Evolutionary conservation across 2,113 vertebrate genomes (phyloP).

Genomic region (Argyrosomus japonicus): DNA sequence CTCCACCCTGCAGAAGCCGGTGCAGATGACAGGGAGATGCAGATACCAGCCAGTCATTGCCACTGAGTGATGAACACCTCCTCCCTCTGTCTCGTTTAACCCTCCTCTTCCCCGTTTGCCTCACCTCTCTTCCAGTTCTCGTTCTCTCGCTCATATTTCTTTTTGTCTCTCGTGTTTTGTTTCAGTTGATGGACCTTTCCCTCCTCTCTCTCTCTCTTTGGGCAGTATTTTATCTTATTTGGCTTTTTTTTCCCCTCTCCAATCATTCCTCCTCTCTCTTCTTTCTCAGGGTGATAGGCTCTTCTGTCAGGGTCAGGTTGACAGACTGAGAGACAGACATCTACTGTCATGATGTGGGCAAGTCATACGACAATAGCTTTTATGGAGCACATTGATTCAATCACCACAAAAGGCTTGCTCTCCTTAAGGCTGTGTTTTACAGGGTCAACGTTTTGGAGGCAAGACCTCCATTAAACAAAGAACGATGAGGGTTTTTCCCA

Average conservation of each 20-base stretch:
- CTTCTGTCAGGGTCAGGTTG: slow-evolving; percentile 44
- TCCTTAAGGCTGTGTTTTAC: slow-evolving; percentile 18
- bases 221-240: slow-evolving; percentile 50
- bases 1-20: slow-evolving; percentile 60
- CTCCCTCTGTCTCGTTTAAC: slow-evolving; percentile 43
- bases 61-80: slow-evolving; percentile 73
- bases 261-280: slow-evolving; percentile 27
- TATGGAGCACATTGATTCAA: slow-evolving; percentile 31
- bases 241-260: slow-evolving; percentile 19
- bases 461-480: background rate
- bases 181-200: slow-evolving; percentile 32
- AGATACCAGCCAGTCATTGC: slow-evolving; percentile 73
- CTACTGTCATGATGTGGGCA: slow-evolving; percentile 51
- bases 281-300: slow-evolving; percentile 33
- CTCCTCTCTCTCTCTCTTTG: slow-evolving; percentile 6
- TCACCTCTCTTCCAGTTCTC: slow-evolving; percentile 20
- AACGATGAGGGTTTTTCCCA: background rate
- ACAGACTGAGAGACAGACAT: slow-evolving; percentile 47
- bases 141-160: slow-evolving; percentile 38
- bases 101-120: slow-evolving; percentile 18
- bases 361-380: slow-evolving; percentile 45
- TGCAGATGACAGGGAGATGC: slow-evolving; percentile 73
- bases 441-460: slow-evolving; percentile 10
- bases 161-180: slow-evolving; percentile 44
- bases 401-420: slow-evolving; percentile 8